Conservation (phyloP, 1,140 invertebrate species). For the Lepidurus couesii region DNA sequence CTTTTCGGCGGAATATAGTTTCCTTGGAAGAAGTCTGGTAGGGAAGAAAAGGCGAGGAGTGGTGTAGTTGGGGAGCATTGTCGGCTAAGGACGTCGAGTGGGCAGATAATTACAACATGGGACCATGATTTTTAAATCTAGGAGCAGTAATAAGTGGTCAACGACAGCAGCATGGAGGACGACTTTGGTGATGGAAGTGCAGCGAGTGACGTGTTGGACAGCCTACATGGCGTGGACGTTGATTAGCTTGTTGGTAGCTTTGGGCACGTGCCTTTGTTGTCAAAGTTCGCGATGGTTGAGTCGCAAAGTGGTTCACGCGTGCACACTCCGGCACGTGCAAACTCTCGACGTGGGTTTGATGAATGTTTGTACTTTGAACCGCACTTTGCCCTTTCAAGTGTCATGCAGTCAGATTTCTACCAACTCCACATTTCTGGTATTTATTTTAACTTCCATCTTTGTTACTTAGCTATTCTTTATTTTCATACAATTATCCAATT, state of each 20-base stretch:
- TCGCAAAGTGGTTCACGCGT: conserved; percentile 18
- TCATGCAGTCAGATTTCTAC: background rate
- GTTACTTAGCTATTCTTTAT: background rate
- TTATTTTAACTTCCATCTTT: background rate
- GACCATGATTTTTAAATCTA: background rate
- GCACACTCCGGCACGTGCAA: conserved; percentile 12
- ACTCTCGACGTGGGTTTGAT: background rate
- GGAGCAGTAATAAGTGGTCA: background rate
- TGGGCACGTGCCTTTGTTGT: conserved; percentile 9
- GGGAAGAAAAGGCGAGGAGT: background rate
- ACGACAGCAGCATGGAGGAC: background rate
- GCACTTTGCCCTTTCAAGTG: background rate
- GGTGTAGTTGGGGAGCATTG: background rate
- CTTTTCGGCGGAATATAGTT: too few species aligned
- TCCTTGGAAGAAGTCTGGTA: background rate
- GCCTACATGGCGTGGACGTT: background rate
- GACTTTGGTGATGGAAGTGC: background rate
- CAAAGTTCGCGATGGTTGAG: conserved; percentile 13
- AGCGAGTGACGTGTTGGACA: conserved; percentile 6
- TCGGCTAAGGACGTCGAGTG: background rate
- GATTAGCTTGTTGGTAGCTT: background rate
- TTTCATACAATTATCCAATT: background rate
- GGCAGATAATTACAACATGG: background rate
- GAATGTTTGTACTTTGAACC: background rate
- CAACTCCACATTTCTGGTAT: background rate